Evolutionary conservation across 2,888 invertebrate species (phyloP), one percentile per base, ranked within the genome.

Genomic region (Drosophila cognata): DNA sequence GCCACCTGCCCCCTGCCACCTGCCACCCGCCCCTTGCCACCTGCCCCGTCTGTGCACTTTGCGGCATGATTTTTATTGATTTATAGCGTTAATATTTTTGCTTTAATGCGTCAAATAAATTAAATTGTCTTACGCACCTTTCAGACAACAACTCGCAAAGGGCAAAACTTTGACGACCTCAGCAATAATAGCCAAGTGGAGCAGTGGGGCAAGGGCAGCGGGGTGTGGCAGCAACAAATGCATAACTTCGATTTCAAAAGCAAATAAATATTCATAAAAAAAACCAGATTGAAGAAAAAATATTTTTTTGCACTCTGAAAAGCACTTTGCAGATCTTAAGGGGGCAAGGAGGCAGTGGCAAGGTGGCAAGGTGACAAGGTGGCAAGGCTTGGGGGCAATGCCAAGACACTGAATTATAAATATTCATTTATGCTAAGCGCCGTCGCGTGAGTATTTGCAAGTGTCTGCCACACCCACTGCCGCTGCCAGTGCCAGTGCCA

Each of bases 51-150:
- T 68, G 29, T 67, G 68, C 66, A 61, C 53, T 64, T 31, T 53
- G 48, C 36, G 62, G 60, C 62, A 68, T 68, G 61, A 58, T 68
- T 74, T 73, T 71, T 79, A 87, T 90, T 87, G 87, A 87, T 87
- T 87, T 87, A 87, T 87, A 73, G 87, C 87, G 74, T 74, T 87
- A 85, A 87, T 87, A 87, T 87, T 85, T 87, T 79, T 85, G 76
- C 86, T 90, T 88, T 90, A 87, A 90, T 87, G 90, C 87, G 75
- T 83, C 83, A 88, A 89, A 87, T 89, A 87, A 87, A 87, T 87
- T 87, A 87, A 89, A 87, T 87, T 89, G 87, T 85, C 87, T 88
- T 88, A 83, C 90, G 88, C 88, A 87, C 88, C 90, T 87, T 89
- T 78, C 74, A 70, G 55, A 43, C 38, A 71, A 72, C 71, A 73